Base-by-base conservation (phyloP, 2,888 invertebrate species). In the Phanerotoma sp. region DNA sequence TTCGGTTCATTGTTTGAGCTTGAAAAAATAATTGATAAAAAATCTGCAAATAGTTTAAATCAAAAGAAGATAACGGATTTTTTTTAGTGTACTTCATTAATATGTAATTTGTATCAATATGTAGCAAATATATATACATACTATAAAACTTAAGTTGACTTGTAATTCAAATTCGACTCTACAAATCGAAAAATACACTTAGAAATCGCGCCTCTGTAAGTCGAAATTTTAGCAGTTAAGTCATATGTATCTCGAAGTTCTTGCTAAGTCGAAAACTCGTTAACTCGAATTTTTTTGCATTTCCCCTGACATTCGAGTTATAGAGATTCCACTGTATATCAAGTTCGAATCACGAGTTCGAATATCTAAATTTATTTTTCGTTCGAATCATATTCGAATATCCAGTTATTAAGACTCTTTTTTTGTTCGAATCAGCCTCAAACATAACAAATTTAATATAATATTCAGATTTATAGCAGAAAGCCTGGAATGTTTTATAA, bases 181-280 rank as follows among this genome's bases (percentile, higher is more conserved):
- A 13, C 25, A 37, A 3, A 6, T 13, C 37, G 13, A 13, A 37
- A 37, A 15, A 13, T 13, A 37, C 15, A 25, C 25, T 25, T 25
- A 25, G 25, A 25, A 25, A 25, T 25, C 25, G 25, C 25, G 25
- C 25, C 7, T 25, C 7, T 25, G 7, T 25, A 25, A 6, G 7
- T 7, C 5, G 25, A 25, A 13, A 37, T 37, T 13, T 37, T 6
- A 6, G 15, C 13, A 13, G 15, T 37, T 37, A 3, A 37, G 15
- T 13, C 4, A 11, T 42, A 15, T 13, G 13, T 22, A 42, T 25
- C 25, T 25, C 15, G 42, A 42, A 42, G 9, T 22, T 25, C 42
- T 42, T 25, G 42, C 11, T 42, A 42, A 42, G 42, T 42, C 25
- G 15, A 42, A 42, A 42, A 42, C 42, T 28, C 42, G 42, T 25